phyloP scores from a whole-genome alignment of 1,140 invertebrate genomes.

The Macrobrachium nipponense region DNA sequence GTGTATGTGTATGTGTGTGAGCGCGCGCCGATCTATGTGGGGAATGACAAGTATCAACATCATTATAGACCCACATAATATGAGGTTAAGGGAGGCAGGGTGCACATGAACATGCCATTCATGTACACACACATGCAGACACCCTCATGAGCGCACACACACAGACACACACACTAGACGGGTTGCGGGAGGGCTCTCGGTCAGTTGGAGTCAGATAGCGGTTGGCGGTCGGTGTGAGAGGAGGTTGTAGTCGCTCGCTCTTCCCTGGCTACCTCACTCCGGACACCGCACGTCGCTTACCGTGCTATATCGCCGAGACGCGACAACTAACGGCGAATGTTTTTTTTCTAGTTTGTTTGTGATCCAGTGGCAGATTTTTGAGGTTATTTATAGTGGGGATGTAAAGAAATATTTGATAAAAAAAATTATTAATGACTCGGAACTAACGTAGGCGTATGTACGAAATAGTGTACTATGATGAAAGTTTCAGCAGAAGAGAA shows the following conservation, averaged over 20 bases:
- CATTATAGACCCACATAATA: neutral
- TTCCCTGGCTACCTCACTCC: constrained; percentile 44
- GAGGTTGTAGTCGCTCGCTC: constrained; percentile 35
- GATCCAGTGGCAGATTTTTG: neutral
- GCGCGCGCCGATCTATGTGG: neutral
- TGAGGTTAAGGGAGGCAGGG: neutral
- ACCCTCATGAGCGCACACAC: constrained; percentile 31
- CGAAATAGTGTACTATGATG: too few species aligned
- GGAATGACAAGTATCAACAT: neutral
- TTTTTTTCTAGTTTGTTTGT: neutral
- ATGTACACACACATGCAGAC: neutral
- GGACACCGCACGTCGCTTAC: constrained; percentile 33
- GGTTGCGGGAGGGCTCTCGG: neutral
- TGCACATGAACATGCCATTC: constrained; percentile 3
- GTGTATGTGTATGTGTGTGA: neutral
- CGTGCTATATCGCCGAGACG: constrained; percentile 20
- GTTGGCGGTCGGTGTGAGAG: constrained; percentile 57
- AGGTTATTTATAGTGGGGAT: neutral
- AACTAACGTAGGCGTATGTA: too few species aligned
- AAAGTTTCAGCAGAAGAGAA: too few species aligned
- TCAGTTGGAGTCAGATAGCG: constrained; percentile 40
- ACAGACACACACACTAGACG: neutral
- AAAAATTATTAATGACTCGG: too few species aligned
- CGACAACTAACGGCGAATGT: neutral
- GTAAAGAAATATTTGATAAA: too few species aligned